phyloP scores from a whole-genome alignment of 2,888 invertebrate genomes.

The Lamellibrachia columna region DNA sequence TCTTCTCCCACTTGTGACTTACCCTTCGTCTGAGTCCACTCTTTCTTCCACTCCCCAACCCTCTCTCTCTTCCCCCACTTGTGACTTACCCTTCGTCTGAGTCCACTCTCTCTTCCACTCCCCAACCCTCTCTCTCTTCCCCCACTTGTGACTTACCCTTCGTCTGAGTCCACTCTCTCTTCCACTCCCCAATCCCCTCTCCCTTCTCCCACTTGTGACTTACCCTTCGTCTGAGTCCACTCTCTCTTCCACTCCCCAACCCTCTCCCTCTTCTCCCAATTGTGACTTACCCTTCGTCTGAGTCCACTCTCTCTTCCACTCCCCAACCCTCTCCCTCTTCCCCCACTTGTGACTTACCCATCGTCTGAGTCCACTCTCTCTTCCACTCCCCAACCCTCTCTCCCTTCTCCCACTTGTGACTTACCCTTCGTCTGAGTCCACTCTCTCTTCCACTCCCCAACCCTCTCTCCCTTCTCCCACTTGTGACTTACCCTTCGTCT shows the following conservation, averaged over 20 bases:
- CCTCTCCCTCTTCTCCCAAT: background rate
- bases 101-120: slow-evolving; percentile 63
- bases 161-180: slow-evolving; percentile 57
- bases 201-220: background rate
- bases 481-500: slow-evolving; percentile 23
- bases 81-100: slow-evolving; percentile 27
- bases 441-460: slow-evolving; percentile 60
- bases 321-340: slow-evolving; percentile 42
- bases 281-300: slow-evolving; percentile 25
- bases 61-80: no score
- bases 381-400: slow-evolving; percentile 54
- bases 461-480: no score
- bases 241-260: background rate
- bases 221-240: slow-evolving; percentile 23
- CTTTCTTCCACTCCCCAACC: slow-evolving; percentile 59
- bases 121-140: slow-evolving; percentile 38
- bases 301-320: slow-evolving; percentile 63
- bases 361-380: slow-evolving; percentile 57
- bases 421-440: slow-evolving; percentile 50
- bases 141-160: background rate
- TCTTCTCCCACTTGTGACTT: background rate
- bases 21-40: slow-evolving; percentile 51
- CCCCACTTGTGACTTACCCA: background rate
- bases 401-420: background rate
- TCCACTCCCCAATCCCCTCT: slow-evolving; percentile 54